Evolutionary conservation across 2,797 vertebrate genomes (phyloP), one percentile per base, ranked within the genome.

Genomic region (Gymnoscopelus braueri): DNA sequence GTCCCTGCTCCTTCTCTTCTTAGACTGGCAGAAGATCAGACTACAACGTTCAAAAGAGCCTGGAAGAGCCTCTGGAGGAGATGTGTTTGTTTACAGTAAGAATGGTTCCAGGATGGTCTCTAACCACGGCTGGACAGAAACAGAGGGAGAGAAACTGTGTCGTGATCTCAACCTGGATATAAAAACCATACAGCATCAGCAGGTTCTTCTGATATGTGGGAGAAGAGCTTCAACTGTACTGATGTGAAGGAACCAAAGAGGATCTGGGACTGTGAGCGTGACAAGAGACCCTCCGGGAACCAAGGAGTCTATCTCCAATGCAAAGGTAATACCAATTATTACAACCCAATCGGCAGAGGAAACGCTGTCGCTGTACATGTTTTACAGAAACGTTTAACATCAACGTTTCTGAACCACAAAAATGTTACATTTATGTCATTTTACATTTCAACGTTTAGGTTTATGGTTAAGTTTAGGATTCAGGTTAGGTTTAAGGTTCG

Each of bases 181-280:
- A 12, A 0, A 3, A 8, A 15, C 0, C 26, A 62, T 32, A 2
- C 24, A 0, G 0, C 0, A 0, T 1, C 2, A 0, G 0, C 3
- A 11, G 0, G 0, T 0, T 2, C 5, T 8, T 26, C 26, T 29
- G 26, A 3, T 29, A 29, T 48, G 72, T 84, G 60, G 86, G 63
- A 7, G 0, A 44, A 1, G 1, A 83, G 0, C 29, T 91, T 88
- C 68, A 68, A 0, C 0, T 92, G 89, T 67, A 0, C 52, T 13
- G 8, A 0, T 3, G 0, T 0, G 0, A 0, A 26, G 0, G 0
- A 39, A 0, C 0, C 0, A 24, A 0, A 0, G 0, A 80, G n/a
- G 39, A 89, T 92, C 47, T 93, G 90, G 92, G 66, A 85, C 0
- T 93, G 92, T 60, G 67, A 84, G 44, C 56, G 3, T 0, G 0